Evolutionary conservation across 2,888 invertebrate genomes (phyloP), one percentile per base, ranked within the genome.

Genomic region (Ectemnius cavifrons): DNA sequence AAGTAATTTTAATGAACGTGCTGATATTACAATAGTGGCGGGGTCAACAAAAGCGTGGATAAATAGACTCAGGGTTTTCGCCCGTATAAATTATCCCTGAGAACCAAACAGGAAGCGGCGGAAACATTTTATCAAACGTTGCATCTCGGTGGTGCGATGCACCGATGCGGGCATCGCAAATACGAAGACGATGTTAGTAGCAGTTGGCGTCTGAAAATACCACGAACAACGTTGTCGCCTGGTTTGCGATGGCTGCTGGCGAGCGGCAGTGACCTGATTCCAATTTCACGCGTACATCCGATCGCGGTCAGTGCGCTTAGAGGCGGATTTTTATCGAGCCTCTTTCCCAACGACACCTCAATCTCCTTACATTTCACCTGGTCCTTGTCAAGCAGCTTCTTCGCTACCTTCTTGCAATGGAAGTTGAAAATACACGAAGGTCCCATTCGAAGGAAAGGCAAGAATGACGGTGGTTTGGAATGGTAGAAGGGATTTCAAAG

Each of bases 221-320:
- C 85, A 71, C 68, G 80, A 76, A 14, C n/a, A 52, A 16, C 52
- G 16, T 1, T 11, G 37, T 75, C 77, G 81, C 66, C 71, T 75
- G 80, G 80, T 0, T 78, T 81, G 77, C 65, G 75, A 28, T 74
- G 75, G 23, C 16, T 52, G n/a, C 69, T 62, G 70, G 66, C 64
- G 72, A 72, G 69, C 78, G 74, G 82, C 76, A 81, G 75, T 85
- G 85, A 84, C 84, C 84, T 78, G 85, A 82, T 85, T 84, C 80
- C 80, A 84, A 84, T 85, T 82, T 77, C 79, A 80, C 79, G 79
- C 79, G 77, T 77, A 71, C 61, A 37, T 37, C 67, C 79, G 63
- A 82, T 73, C 63, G 73, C 71, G 73, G 75, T 73, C 71, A 62
- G 61, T 57, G 69, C 67, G 75, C 59, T 82, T 79, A 81, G 82